A percentile compares a stretch with the other conserved stretches of the same genome.
Evolutionary conservation across 1,140 invertebrate species (phyloP).

Genomic region (Platyura marginata): DNA sequence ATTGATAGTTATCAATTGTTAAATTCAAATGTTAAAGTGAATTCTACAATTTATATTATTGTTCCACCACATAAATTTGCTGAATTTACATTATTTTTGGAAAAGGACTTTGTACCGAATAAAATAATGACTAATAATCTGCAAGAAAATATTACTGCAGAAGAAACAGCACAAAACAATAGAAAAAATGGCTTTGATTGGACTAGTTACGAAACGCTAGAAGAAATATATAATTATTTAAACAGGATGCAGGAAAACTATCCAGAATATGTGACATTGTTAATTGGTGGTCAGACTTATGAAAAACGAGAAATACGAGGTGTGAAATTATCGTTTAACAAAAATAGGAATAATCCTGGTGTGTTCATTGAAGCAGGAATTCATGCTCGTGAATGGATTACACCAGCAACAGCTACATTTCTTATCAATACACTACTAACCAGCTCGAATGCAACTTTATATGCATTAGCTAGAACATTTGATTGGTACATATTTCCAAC

Average conservation of each 20-base stretch:
- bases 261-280: constrained; percentile 26
- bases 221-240: constrained; percentile 29
- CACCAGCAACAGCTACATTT: constrained; percentile 48
- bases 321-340: constrained; percentile 32
- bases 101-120: constrained; percentile 8
- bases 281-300: constrained; percentile 30
- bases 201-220: constrained; percentile 27
- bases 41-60: constrained; percentile 17
- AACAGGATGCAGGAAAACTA: constrained; percentile 22
- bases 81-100: constrained; percentile 18
- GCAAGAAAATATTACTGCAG: constrained; percentile 15
- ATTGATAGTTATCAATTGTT: constrained; percentile 17
- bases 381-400: constrained; percentile 63
- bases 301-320: constrained; percentile 38
- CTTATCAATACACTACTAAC: constrained; percentile 40
- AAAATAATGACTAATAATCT: constrained; percentile 14
- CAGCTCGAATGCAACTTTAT: constrained; percentile 24
- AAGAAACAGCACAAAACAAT: constrained; percentile 10
- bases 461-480: constrained; percentile 29
- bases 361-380: constrained; percentile 45
- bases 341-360: constrained; percentile 24
- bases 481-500: constrained; percentile 39
- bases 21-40: constrained; percentile 12
- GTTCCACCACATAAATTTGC: constrained; percentile 18
- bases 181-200: constrained; percentile 18